Percentiles rank a stretch among this genome's conserved stretches.
phyloP scores from a whole-genome alignment of 2,888 invertebrate species.

The Tortricodes alternella region DNA sequence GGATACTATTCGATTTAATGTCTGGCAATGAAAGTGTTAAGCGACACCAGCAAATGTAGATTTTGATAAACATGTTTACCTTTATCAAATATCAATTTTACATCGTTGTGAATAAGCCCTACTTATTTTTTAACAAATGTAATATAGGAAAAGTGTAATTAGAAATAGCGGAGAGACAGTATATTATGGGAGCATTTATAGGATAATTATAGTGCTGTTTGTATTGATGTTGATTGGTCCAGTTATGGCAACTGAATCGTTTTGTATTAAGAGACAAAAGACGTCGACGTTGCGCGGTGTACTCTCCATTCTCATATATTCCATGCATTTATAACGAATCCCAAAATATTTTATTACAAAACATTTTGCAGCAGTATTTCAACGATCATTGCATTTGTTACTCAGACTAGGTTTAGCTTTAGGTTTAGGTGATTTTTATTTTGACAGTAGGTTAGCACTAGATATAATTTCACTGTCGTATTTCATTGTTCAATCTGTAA shows the following conservation, averaged over 20 bases:
- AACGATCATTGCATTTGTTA: constrained; percentile 3
- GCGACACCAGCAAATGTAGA: not conserved
- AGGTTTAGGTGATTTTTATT: not conserved
- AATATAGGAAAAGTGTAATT: not conserved
- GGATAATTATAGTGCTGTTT: not conserved
- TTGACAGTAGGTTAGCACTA: constrained; percentile 11
- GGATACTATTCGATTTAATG: too few species aligned
- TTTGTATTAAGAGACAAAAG: constrained; percentile 5
- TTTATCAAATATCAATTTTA: too few species aligned
- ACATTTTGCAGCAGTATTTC: constrained; percentile 7
- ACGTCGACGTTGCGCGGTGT: constrained; percentile 9
- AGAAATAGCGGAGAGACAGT: not conserved
- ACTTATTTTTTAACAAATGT: too few species aligned
- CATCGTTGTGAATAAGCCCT: too few species aligned
- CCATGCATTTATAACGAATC: not conserved
- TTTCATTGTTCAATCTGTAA: constrained; percentile 17
- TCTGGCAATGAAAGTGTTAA: too few species aligned
- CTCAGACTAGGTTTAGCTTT: not conserved
- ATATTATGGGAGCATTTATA: not conserved
- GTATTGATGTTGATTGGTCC: constrained; percentile 15
- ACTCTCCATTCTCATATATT: constrained; percentile 12
- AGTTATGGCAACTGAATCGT: constrained; percentile 6
- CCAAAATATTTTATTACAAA: constrained; percentile 19
- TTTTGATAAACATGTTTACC: not conserved
- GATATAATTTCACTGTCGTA: constrained; percentile 2